phyloP scores from a whole-genome alignment of 2,888 invertebrate genomes.

The Megamerina dolium region DNA sequence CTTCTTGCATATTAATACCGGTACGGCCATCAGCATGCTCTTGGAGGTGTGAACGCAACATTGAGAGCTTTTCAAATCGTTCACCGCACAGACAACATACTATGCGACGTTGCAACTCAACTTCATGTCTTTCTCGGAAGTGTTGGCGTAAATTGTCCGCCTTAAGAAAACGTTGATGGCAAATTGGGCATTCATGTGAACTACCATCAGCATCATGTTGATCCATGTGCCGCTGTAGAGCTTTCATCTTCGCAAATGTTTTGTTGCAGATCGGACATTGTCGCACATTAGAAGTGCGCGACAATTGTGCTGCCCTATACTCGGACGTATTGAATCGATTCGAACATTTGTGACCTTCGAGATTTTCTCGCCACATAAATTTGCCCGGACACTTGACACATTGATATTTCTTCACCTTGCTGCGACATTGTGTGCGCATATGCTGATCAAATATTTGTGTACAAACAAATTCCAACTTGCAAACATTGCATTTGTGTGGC shows the following conservation, averaged over 20 bases:
- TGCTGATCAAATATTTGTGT: constrained; percentile 52
- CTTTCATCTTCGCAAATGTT: constrained; percentile 38
- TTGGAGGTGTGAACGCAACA: constrained; percentile 30
- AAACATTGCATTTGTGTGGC: constrained; percentile 52
- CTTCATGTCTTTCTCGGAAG: constrained; percentile 13
- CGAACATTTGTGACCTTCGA: constrained; percentile 35
- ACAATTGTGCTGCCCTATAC: too few species aligned
- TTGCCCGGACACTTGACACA: constrained; percentile 41
- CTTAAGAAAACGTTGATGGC: constrained; percentile 20
- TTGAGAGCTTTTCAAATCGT: constrained; percentile 22
- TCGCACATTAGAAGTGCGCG: too few species aligned
- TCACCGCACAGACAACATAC: constrained; percentile 33
- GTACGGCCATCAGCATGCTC: constrained; percentile 31
- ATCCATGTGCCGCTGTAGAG: constrained; percentile 37
- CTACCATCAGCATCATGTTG: constrained; percentile 39
- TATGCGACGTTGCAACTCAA: constrained; percentile 15
- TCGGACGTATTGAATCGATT: constrained; percentile 18
- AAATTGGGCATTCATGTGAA: constrained; percentile 19
- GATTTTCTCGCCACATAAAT: constrained; percentile 43
- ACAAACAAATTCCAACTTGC: constrained; percentile 53
- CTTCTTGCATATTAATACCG: constrained; percentile 26
- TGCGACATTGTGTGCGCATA: constrained; percentile 47
- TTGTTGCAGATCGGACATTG: constrained; percentile 51
- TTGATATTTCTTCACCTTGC: constrained; percentile 30
- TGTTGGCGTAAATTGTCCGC: constrained; percentile 20